Conservation (phyloP, 2,797 vertebrate species). For the Heliangelus exortis region DNA sequence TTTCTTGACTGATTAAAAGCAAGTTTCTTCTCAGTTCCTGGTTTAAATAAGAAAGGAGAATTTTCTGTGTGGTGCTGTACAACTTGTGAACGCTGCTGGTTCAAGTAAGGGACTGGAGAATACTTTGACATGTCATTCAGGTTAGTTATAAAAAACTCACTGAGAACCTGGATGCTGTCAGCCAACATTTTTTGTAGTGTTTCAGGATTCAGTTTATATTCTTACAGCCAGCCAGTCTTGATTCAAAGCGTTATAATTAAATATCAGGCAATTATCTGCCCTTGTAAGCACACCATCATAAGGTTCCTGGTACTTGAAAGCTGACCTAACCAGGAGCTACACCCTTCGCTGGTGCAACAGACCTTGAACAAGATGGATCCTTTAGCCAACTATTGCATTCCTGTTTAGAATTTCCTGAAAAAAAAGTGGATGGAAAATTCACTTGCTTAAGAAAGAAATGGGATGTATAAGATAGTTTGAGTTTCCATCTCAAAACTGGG, state of each 20-base stretch:
- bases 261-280: neutral
- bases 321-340: neutral
- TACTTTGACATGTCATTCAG: neutral
- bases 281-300: neutral
- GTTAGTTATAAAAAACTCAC: neutral
- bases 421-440: neutral
- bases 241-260: slow-evolving; percentile 23
- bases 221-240: neutral
- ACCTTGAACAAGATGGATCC: neutral
- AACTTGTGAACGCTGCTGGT: slow-evolving; percentile 58
- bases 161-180: slow-evolving; percentile 10
- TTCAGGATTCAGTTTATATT: neutral
- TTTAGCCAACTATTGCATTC: neutral
- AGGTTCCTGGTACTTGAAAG: neutral
- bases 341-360: neutral
- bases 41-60: slow-evolving; percentile 46
- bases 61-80: slow-evolving; percentile 20
- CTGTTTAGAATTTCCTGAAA: neutral
- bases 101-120: slow-evolving; percentile 29
- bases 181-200: neutral
- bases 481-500: neutral
- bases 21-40: slow-evolving; percentile 57
- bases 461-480: neutral
- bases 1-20: slow-evolving; percentile 69
- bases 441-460: neutral